Evolutionary conservation across 2,888 invertebrate genomes (phyloP), one percentile per base, ranked within the genome.

Genomic region (Leptopilina drosophilae): DNA sequence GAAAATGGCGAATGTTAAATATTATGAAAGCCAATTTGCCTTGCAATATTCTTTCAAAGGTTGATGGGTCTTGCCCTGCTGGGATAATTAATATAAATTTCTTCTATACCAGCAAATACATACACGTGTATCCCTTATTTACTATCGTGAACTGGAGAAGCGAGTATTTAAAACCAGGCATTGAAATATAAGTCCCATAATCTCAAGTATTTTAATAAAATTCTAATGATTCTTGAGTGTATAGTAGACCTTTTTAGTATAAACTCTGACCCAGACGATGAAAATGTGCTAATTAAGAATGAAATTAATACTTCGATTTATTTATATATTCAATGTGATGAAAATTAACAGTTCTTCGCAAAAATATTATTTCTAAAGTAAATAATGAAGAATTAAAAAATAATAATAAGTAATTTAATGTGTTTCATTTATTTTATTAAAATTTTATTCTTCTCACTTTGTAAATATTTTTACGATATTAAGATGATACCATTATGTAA

Each of bases 131-230:
- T 78, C 75, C 79, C 80, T 83, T 85, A 85, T 84, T 86, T 84
- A 84, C 85, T 84, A 83, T 78, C 76, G 80, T 76, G 81, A 82
- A 82, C 33, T 77, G 78, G 80, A 81, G 78, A 64, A 75, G 46
- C 46, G 53, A 79, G 67, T 15, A 11, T 11, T 81, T 85, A 85
- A 83, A 84, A 84, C 82, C 82, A 77, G 82, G 67, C 84, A 80
- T 82, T 86, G 83, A 86, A 85, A 83, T 86, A 86, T 84, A 82
- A 81, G 79, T 81, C 82, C 85, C 85, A 84, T 86, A 86, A 85
- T 81, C 62, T 80, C 82, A 82, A 82, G 83, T 78, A 84, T 83
- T 85, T 86, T 85, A 49, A 49, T 11, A 49, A 85, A 82, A 77
- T 76, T 81, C 83, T 82, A 80, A 77, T 76, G 82, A 78, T 46